A percentile compares a stretch with the other conserved stretches of the same genome.
These are phyloP conservation scores for Amphimallon solstitiale DNA, from an alignment of 2,888 invertebrate genomes.

Conservation along the genomic window DNA sequence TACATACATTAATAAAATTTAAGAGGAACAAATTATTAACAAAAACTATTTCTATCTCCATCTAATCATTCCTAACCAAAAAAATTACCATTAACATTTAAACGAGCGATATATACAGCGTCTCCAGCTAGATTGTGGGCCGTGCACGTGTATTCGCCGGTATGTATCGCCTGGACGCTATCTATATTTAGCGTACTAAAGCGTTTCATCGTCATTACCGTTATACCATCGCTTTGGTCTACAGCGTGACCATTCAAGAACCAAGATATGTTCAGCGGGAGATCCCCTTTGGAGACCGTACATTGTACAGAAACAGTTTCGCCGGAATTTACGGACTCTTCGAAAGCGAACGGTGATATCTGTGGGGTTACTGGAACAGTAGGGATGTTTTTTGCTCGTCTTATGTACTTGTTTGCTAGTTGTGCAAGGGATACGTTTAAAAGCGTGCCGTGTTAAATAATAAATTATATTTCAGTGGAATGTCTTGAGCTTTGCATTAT, in stretches of 20 bases:
- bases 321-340: constrained; percentile 80
- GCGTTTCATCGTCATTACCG: constrained; percentile 71
- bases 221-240: constrained; percentile 68
- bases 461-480: too few relatives aligned
- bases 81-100: constrained; percentile 50
- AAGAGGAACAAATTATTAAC: constrained; percentile 7
- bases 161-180: constrained; percentile 76
- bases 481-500: too few relatives aligned
- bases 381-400: not conserved
- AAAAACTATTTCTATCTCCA: not conserved
- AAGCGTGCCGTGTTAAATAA: too few relatives aligned
- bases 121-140: constrained; percentile 76
- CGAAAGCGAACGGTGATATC: constrained; percentile 77
- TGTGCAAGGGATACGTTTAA: not conserved
- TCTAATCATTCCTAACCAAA: not conserved
- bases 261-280: constrained; percentile 72
- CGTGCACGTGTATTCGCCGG: constrained; percentile 77
- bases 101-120: constrained; percentile 60
- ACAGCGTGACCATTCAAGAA: constrained; percentile 68
- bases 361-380: constrained; percentile 71
- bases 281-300: constrained; percentile 80
- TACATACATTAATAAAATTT: constrained; percentile 48
- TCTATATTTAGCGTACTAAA: constrained; percentile 77
- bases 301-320: constrained; percentile 80
- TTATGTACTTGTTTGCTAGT: not conserved